Percentiles rank a stretch among this genome's conserved stretches.
These are phyloP conservation scores for Himalopsyche japonica DNA, from an alignment of 2,888 invertebrate genomes.

Conservation along the genomic window DNA sequence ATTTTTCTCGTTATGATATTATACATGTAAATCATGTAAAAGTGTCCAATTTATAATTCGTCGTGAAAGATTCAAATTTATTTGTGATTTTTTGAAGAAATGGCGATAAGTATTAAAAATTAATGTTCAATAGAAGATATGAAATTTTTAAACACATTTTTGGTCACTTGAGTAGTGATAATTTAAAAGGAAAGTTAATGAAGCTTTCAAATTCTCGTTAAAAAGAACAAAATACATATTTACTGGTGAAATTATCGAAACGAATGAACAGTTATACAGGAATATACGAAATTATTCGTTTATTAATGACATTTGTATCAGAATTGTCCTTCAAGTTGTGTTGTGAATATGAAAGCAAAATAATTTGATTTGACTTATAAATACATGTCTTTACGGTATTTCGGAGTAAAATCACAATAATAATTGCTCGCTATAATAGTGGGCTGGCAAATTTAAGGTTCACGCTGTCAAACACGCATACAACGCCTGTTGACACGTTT, in stretches of 20 bases:
- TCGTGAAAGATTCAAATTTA: no score
- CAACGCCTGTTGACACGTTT: constrained; percentile 15
- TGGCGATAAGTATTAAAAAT: no score
- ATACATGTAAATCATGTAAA: no score
- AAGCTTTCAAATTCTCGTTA: no score
- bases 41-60: no score
- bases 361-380: background rate
- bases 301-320: background rate
- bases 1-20: no score
- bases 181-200: no score
- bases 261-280: background rate
- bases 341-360: background rate
- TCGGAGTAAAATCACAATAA: background rate
- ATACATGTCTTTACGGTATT: background rate
- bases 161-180: no score
- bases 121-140: no score
- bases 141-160: no score
- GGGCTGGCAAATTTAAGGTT: background rate
- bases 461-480: constrained; percentile 10
- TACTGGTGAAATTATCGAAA: background rate
- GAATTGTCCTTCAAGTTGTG: background rate
- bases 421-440: background rate
- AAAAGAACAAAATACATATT: no score
- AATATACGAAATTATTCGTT: background rate
- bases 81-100: no score